Evolutionary conservation across 2,888 invertebrate species (phyloP), one percentile per base, ranked within the genome.

Genomic region (Zygogramma bicolorata): DNA sequence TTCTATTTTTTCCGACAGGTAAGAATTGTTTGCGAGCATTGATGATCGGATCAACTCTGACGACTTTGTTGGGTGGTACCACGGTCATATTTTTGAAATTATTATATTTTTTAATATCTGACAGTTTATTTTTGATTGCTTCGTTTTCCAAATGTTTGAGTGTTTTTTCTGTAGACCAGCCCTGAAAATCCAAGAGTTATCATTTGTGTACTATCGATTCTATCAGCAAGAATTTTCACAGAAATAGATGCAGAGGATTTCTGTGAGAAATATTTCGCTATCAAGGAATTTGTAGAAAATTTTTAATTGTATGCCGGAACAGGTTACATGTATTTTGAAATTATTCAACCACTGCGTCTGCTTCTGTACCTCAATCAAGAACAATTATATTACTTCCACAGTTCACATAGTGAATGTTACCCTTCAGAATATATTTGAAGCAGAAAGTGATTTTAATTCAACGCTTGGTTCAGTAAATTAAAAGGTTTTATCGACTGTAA

Each of bases 141-240:
- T 74, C 70, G n/a, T 75, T 84, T 81, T 84, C 85, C 22, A 87
- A 58, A 71, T 83, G 79, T 67, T 83, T 82, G 34, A 88, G 80
- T 2, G 85, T 85, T 27, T 82, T 82, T 61, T 86, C 86, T 18
- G 85, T 85, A 3, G 87, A 86, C 87, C 88, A 88, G 29, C 88
- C 88, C 88, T 88, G 70, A 79, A 77, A 74, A 68, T 60, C 1
- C 3, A 42, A 42, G n/a, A n/a, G n/a, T n/a, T n/a, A n/a, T n/a
- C n/a, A n/a, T n/a, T n/a, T n/a, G n/a, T n/a, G n/a, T n/a, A n/a
- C n/a, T n/a, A n/a, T n/a, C n/a, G n/a, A n/a, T n/a, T n/a, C n/a
- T n/a, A n/a, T n/a, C n/a, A n/a, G n/a, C n/a, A n/a, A n/a, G n/a
- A n/a, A 13, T 38, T 38, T 3, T 38, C n/a, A 13, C n/a, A 38